Evolutionary conservation across 2,888 invertebrate genomes (phyloP).

Genomic region (Standfussiana lucernea): DNA sequence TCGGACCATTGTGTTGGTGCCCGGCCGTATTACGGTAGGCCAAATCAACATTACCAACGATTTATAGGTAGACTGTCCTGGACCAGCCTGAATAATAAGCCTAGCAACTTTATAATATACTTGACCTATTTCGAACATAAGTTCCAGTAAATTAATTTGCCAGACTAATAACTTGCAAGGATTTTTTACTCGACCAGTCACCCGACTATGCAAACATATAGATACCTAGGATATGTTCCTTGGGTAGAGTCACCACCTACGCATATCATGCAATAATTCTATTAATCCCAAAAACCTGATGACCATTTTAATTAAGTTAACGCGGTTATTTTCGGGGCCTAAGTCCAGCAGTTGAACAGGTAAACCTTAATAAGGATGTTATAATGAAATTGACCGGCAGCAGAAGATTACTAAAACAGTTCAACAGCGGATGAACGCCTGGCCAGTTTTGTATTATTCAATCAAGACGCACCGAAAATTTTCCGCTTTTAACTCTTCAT

Average conservation of each 20-base stretch:
- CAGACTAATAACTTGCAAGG: background rate
- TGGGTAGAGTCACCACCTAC: background rate
- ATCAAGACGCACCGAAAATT: conserved; percentile 9
- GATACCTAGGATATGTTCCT: background rate
- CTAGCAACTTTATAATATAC: too few relatives aligned
- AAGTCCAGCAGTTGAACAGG: background rate
- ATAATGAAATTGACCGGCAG: conserved; percentile 28
- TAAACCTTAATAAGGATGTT: conserved; percentile 30
- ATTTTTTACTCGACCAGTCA: background rate
- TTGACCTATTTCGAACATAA: too few relatives aligned
- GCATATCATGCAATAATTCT: background rate
- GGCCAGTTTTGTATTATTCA: conserved; percentile 27
- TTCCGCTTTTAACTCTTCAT: background rate
- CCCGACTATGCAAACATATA: background rate
- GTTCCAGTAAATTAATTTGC: too few relatives aligned
- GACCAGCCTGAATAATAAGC: too few relatives aligned
- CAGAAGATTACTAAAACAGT: conserved; percentile 21
- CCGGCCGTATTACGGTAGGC: too few relatives aligned
- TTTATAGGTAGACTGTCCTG: background rate
- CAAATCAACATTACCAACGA: background rate
- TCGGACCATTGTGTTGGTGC: too few relatives aligned
- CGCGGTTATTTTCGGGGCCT: background rate
- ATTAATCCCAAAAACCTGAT: background rate
- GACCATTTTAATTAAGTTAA: background rate
- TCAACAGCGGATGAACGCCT: conserved; percentile 22